Evolutionary conservation across 1,140 invertebrate genomes (phyloP).

Genomic region (Bombus impatiens): DNA sequence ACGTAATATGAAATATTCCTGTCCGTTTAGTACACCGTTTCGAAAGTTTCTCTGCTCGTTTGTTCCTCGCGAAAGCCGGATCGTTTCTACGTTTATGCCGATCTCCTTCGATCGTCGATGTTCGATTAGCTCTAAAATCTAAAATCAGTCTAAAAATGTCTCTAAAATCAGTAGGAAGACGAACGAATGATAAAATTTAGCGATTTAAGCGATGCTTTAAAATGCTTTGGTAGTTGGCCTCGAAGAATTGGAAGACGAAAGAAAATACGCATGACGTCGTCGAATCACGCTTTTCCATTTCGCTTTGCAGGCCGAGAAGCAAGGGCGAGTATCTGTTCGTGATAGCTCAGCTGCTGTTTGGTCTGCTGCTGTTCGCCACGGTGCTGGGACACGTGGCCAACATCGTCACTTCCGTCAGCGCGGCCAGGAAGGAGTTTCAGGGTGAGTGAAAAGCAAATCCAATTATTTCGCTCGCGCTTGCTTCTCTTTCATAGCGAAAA

Average conservation of each 20-base stretch:
- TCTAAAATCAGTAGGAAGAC: no score
- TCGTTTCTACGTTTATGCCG: no score
- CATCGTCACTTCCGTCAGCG: conserved; percentile 97
- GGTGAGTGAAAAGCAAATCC: conserved; percentile 85
- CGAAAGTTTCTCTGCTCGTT: no score
- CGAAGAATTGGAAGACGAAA: background rate
- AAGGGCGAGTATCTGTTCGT: conserved; percentile 96
- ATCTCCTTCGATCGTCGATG: no score
- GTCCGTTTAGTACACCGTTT: no score
- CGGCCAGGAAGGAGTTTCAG: conserved; percentile 97
- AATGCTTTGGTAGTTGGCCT: no score
- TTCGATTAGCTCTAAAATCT: no score
- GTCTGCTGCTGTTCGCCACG: conserved; percentile 94
- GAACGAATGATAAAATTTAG: no score
- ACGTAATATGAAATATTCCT: no score
- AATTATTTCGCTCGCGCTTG: background rate
- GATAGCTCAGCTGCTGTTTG: conserved; percentile 94
- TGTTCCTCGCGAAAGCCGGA: no score
- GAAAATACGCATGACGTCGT: background rate
- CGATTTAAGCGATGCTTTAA: no score
- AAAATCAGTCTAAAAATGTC: no score
- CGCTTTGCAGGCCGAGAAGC: conserved; percentile 87
- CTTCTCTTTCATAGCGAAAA: background rate
- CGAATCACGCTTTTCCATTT: background rate
- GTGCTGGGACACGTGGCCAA: conserved; percentile 97